Percentiles rank a stretch among this genome's conserved stretches.
phyloP scores from a whole-genome alignment of 2,113 vertebrate genomes.

The Mystacornis crossleyi region DNA sequence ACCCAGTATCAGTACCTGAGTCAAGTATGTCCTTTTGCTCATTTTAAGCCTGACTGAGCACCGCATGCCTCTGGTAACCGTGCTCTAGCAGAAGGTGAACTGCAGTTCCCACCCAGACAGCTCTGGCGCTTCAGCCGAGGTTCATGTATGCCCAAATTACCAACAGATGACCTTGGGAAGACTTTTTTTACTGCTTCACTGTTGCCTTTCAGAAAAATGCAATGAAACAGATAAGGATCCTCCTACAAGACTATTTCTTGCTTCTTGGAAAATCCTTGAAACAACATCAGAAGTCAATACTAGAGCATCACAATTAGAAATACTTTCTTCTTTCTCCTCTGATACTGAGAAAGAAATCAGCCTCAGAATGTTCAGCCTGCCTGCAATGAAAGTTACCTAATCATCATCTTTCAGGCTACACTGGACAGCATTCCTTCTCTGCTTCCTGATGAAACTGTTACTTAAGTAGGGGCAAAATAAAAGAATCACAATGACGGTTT shows the following conservation, averaged over 20 bases:
- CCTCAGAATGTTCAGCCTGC: background rate
- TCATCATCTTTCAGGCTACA: background rate
- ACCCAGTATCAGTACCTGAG: background rate
- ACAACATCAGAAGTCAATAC: background rate
- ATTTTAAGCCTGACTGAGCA: background rate
- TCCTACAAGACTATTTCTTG: background rate
- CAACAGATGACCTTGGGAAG: background rate
- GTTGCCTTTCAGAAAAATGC: background rate
- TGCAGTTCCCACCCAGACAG: background rate
- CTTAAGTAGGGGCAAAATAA: accelerated
- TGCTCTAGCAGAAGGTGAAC: background rate
- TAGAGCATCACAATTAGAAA: background rate
- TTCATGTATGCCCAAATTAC: background rate
- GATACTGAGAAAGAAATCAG: background rate
- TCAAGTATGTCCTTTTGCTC: background rate
- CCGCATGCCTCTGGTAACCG: background rate
- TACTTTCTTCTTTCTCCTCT: background rate
- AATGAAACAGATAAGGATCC: background rate
- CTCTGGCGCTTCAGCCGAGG: background rate
- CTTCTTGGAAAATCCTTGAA: background rate
- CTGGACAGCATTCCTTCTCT: background rate
- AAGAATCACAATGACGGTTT: background rate
- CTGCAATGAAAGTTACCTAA: background rate
- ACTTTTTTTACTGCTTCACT: background rate
- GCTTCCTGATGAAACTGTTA: background rate